These are phyloP conservation scores for Actinopyga echinites DNA, from an alignment of 53 echinoderm and acorn worm species.

Conservation along the genomic window DNA sequence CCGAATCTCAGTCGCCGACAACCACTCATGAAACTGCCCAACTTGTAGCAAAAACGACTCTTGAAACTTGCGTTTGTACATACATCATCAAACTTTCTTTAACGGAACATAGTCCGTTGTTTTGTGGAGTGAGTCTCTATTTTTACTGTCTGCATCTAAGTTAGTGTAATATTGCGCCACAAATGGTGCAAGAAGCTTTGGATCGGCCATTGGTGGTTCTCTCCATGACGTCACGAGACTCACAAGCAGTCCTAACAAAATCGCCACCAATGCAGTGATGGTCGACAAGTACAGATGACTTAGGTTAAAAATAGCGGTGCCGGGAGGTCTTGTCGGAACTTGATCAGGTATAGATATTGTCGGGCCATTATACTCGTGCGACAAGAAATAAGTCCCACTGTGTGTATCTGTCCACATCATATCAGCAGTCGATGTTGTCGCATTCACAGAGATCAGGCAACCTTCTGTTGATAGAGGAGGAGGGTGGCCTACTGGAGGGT, in stretches of 20 bases:
- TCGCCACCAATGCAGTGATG: neutral
- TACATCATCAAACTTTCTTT: neutral
- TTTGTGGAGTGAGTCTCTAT: neutral
- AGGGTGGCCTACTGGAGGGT: slow-evolving; percentile 62
- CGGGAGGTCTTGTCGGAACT: neutral
- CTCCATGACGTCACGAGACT: slow-evolving; percentile 9
- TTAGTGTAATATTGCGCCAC: neutral
- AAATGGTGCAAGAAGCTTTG: slow-evolving; percentile 10
- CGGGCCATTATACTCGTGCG: neutral
- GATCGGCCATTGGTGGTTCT: neutral
- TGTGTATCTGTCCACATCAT: neutral
- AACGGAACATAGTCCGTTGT: neutral
- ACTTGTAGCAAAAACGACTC: too few relatives aligned
- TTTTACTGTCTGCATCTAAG: neutral
- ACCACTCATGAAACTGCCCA: too few relatives aligned
- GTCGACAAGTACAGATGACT: neutral
- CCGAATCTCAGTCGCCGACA: too few relatives aligned
- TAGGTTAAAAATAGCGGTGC: neutral
- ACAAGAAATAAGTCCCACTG: neutral
- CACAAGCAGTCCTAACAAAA: neutral
- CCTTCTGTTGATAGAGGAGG: slow-evolving; percentile 74
- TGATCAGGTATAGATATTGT: neutral
- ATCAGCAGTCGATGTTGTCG: neutral
- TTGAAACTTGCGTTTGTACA: too few relatives aligned
- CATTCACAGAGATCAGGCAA: slow-evolving; percentile 22